Evolutionary conservation across 1,140 invertebrate genomes (phyloP), one percentile per base, ranked within the genome.

Genomic region (Adoxophyes honmai): DNA sequence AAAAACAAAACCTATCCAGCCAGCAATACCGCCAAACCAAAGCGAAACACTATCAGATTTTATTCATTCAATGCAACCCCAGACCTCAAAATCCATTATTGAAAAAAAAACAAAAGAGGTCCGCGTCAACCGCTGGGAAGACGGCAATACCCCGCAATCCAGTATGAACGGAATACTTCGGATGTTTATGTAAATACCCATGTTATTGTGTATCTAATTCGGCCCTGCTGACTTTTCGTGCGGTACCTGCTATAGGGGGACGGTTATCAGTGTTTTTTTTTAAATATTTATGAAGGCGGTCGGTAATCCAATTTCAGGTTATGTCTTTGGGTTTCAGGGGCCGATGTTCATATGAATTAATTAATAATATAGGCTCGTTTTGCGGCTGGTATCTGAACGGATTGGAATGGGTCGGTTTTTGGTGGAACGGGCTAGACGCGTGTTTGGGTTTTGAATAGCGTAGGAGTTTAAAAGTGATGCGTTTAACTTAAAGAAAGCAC

Each of bases 171-270:
- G 71, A 87, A 87, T 87, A 82, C 73, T 79, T 66, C 11, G 74
- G 73, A 84, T 87, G 77, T 79, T 86, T 87, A 87, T 87, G 82
- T 82, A 87, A 87, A 87, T 87, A 63, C 68, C 64, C 80, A 85
- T 75, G 70, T 87, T 88, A 88, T 88, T 88, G 84, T 86, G 72
- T 86, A 84, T 85, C 79, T 88, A 86, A 88, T 88, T 88, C 84
- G 82, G 16, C 9, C 16, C 18, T 16, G 42, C 18, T 16, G 18
- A 48, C 18, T 48, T 48, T 18, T 8, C 42, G 21, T 28, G 6
- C 21, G 21, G 21, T 28, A 28, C 21, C 21, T 28, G 21, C 21
- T 28, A n/a, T n/a, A 28, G 21, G 21, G 21, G 21, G 21, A 28
- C 21, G 72, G 75, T 75, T 66, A 60, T 60, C 57, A 34, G 68